These are phyloP conservation scores for Microtus oregoni DNA, from an alignment of 2,113 vertebrate genomes.

Conservation along the genomic window DNA sequence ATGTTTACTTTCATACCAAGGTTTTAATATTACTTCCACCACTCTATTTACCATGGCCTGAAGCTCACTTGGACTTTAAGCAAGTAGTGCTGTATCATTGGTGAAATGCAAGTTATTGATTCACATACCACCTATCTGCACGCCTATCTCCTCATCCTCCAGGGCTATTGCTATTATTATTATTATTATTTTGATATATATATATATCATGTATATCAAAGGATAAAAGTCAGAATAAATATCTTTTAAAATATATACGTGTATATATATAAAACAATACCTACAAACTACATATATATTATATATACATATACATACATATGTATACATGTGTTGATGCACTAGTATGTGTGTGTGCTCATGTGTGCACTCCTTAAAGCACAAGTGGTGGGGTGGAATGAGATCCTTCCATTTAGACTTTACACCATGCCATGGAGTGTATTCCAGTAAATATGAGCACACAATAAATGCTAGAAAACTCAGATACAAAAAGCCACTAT, in stretches of 20 bases:
- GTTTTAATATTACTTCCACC: too few species aligned
- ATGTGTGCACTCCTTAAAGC: not conserved
- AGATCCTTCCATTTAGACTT: not conserved
- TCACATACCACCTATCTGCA: too few species aligned
- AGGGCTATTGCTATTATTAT: too few species aligned
- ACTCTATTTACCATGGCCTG: too few species aligned
- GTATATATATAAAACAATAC: not conserved
- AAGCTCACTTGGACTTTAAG: too few species aligned
- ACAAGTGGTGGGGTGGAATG: not conserved
- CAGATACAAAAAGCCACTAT: not conserved
- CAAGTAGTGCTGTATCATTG: too few species aligned
- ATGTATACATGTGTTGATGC: not conserved
- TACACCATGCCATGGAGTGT: not conserved
- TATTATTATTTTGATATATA: not conserved
- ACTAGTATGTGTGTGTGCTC: not conserved
- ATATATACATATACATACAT: not conserved
- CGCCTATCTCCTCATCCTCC: too few species aligned
- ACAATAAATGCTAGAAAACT: conserved; percentile 10
- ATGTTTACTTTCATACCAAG: too few species aligned
- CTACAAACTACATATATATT: not conserved
- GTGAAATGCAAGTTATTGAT: too few species aligned
- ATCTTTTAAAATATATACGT: not conserved
- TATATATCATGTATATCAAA: too few species aligned
- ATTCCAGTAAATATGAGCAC: not conserved
- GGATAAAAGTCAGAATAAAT: not conserved